A percentile compares a stretch with the other conserved stretches of the same genome.
phyloP scores from a whole-genome alignment of 2,888 invertebrate genomes.

The Meteorus cinctellus region DNA sequence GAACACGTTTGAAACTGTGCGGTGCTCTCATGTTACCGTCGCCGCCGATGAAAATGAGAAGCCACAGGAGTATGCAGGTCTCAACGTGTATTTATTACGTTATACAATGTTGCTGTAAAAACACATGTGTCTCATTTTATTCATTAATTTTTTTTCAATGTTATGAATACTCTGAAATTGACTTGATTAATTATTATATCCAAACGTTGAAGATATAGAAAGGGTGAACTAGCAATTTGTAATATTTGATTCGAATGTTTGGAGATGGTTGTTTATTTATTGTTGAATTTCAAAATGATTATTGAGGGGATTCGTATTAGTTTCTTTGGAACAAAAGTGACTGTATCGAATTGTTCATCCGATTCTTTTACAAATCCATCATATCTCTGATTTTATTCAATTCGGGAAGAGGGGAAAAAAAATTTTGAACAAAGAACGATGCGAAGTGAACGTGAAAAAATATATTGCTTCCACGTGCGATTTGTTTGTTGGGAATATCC shows the following conservation, averaged over 20 bases:
- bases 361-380: not conserved
- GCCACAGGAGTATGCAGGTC: slow-evolving; percentile 19
- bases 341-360: not conserved
- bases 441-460: not conserved
- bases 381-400: not conserved
- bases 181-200: too few relatives aligned
- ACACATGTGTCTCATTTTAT: not conserved
- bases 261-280: too few relatives aligned
- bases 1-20: slow-evolving; percentile 22
- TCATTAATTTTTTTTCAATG: not conserved
- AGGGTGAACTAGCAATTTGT: too few relatives aligned
- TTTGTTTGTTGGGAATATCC: not conserved
- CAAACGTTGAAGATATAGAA: too few relatives aligned
- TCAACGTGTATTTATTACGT: slow-evolving; percentile 12
- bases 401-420: not conserved
- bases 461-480: not conserved
- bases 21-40: slow-evolving; percentile 37
- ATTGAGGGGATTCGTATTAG: too few relatives aligned
- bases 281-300: too few relatives aligned
- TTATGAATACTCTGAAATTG: too few relatives aligned
- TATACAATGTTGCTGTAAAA: slow-evolving; percentile 4
- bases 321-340: not conserved
- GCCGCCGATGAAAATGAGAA: slow-evolving; percentile 36
- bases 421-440: not conserved
- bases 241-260: too few relatives aligned